A percentile compares a stretch with the other conserved stretches of the same genome.
Conservation (phyloP, 1,140 invertebrate species). For the Bombus sibiricus region DNA sequence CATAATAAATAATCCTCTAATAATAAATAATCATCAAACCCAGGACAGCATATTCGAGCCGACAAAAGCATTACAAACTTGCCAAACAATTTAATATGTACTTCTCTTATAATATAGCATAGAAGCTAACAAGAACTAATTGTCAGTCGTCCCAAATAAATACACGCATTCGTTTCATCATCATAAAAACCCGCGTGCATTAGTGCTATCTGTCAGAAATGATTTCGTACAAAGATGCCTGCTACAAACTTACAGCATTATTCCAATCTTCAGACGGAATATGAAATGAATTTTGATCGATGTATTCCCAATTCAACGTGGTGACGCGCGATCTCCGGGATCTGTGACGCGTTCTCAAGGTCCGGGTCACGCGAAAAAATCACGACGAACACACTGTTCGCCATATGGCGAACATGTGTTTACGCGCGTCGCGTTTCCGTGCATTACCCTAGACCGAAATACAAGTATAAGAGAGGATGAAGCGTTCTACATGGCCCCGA, state of each 20-base stretch:
- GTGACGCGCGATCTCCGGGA: neutral
- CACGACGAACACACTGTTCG: neutral
- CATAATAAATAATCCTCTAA: too few species aligned
- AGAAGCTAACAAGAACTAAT: too few species aligned
- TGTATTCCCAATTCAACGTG: neutral
- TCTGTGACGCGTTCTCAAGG: slow-evolving; percentile 57
- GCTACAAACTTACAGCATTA: neutral
- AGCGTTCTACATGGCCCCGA: slow-evolving; percentile 13
- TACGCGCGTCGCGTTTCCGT: slow-evolving; percentile 46
- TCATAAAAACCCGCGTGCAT: too few species aligned
- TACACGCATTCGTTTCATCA: neutral
- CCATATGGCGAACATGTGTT: slow-evolving; percentile 71
- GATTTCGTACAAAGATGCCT: neutral
- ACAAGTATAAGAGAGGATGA: slow-evolving; percentile 39
- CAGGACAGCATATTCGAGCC: too few species aligned
- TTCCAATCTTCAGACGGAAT: neutral
- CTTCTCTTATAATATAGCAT: too few species aligned
- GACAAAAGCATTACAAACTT: too few species aligned
- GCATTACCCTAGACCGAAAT: slow-evolving; percentile 67
- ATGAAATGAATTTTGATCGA: neutral
- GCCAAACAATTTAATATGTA: too few species aligned
- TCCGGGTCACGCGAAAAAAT: slow-evolving; percentile 64
- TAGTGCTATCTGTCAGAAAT: too few species aligned
- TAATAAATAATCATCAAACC: too few species aligned
- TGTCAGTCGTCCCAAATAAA: neutral